Evolutionary conservation across 2,888 invertebrate genomes (phyloP).

Genomic region (Cancer borealis): DNA sequence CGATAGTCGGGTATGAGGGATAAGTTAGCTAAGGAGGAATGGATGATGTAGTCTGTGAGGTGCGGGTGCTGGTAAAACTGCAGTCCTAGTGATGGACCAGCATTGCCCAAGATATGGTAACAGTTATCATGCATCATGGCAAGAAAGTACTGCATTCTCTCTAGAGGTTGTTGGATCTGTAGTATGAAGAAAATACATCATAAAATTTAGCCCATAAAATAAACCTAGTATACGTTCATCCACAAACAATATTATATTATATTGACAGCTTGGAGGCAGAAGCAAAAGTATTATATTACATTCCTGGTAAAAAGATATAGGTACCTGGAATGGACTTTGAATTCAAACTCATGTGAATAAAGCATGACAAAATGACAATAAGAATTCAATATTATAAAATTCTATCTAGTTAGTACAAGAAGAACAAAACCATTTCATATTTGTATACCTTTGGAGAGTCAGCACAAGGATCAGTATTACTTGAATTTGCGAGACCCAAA

Average conservation of each 20-base stretch:
- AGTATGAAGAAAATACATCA: background rate
- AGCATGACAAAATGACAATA: background rate
- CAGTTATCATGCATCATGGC: slow-evolving; percentile 89
- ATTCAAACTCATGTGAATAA: background rate
- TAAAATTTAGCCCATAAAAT: background rate
- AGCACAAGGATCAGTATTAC: slow-evolving; percentile 79
- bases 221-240: background rate
- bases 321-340: background rate
- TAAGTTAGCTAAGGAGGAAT: slow-evolving; percentile 86
- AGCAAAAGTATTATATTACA: too few species aligned
- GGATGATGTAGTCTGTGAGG: slow-evolving; percentile 87
- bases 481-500: slow-evolving; percentile 83
- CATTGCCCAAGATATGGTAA: slow-evolving; percentile 89
- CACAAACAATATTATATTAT: background rate
- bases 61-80: slow-evolving; percentile 91
- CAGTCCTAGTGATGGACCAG: slow-evolving; percentile 89
- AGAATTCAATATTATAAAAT: background rate
- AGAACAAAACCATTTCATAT: background rate
- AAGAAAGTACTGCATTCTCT: slow-evolving; percentile 92
- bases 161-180: slow-evolving; percentile 82
- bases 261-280: too few species aligned
- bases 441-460: slow-evolving; percentile 87
- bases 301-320: too few species aligned
- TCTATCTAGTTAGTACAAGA: background rate
- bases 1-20: slow-evolving; percentile 91